Percentiles rank a stretch among this genome's conserved stretches.
These are phyloP conservation scores for Fragum fragum DNA, from an alignment of 2,888 invertebrate genomes.

Conservation along the genomic window DNA sequence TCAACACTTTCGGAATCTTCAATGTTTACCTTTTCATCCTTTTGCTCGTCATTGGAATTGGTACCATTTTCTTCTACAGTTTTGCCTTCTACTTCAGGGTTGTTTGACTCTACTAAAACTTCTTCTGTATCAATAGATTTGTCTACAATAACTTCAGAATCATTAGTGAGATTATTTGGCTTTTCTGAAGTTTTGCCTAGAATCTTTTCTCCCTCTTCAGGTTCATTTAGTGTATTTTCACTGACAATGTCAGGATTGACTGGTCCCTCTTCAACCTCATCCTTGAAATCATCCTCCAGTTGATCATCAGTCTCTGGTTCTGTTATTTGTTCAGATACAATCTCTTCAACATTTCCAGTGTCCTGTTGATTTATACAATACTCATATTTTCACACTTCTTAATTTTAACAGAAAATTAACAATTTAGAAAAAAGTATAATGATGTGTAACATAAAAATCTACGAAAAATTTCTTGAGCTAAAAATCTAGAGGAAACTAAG, in stretches of 20 bases:
- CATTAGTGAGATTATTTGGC: background rate
- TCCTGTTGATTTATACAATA: conserved; percentile 29
- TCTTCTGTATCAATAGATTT: background rate
- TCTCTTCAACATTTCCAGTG: conserved; percentile 27
- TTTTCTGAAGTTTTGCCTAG: background rate
- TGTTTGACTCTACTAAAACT: background rate
- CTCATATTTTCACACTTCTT: no score
- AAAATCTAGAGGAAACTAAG: no score
- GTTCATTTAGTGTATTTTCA: background rate
- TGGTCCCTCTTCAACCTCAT: conserved; percentile 23
- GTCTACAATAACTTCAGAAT: background rate
- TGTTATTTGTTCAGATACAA: conserved; percentile 22
- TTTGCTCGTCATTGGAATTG: background rate
- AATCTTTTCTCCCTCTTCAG: background rate
- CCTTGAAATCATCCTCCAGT: background rate
- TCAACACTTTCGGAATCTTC: background rate
- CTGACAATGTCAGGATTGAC: background rate
- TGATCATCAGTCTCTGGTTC: conserved; percentile 9
- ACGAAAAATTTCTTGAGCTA: no score
- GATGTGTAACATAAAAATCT: no score
- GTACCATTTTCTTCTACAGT: background rate
- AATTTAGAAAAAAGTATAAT: no score
- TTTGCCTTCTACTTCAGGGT: background rate
- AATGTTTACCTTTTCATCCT: background rate
- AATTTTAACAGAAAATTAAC: no score